Base-by-base conservation (phyloP, 1,140 invertebrate genomes). In the Nephila pilipes region DNA sequence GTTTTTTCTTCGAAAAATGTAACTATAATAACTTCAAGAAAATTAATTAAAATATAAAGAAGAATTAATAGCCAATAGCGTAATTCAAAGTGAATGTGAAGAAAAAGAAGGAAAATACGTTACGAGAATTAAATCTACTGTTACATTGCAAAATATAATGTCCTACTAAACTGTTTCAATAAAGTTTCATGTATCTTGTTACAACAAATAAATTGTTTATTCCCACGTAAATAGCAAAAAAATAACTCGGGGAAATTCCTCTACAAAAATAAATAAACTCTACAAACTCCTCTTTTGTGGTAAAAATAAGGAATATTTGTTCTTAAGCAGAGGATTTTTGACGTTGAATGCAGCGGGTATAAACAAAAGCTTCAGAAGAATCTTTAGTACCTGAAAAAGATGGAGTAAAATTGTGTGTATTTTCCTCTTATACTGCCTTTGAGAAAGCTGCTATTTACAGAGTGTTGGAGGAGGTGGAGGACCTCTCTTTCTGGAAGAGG, bases 271-370 rank as follows among this genome's bases (percentile, higher is more conserved):
- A 75, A 75, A 6, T 0, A 25, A 22, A 32, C n/a, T 29, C 6
- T 29, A 29, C 5, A 16, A 60, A 22, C 58, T n/a, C 18, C 6
- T 55, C 22, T n/a, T 29, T 38, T 81, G 80, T 55, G 80, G 85
- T 32, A 60, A 38, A 63, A 60, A 6, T 46, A 46, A 6, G 55
- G 29, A 63, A 87, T 60, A 87, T 87, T 87, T 87, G 58, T 36
- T 87, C 57, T 58, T 16, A 4, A 6, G 81, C 57, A 60, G 25
- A 16, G 29, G 55, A 25, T 87, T 2, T 63, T 60, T 29, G 85
- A 36, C 32, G 46, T 60, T 57, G 85, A 87, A 63, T 5, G n/a
- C 55, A 87, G 36, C 22, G 81, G 54, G 55, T 55, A 83, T 55
- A 55, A 55, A 57, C 25, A 29, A n/a, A 79, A 14, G 16, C 58